Base-by-base conservation (phyloP, 2,888 invertebrate species). In the Trissolcus japonicus region DNA sequence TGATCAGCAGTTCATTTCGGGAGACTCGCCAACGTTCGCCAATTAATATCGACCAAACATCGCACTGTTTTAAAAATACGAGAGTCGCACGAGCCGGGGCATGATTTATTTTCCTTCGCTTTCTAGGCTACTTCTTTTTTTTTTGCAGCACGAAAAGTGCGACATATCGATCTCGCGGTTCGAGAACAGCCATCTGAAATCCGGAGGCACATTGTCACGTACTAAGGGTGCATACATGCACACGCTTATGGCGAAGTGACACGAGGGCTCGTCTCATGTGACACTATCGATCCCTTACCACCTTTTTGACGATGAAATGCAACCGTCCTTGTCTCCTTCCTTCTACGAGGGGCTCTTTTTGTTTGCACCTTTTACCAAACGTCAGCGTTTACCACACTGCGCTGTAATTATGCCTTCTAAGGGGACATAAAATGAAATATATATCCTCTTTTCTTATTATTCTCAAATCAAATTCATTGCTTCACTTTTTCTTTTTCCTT, bases 261-360 rank as follows among this genome's bases (percentile, higher is more conserved):
- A 73, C 73, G 60, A 73, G 72, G 63, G 68, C 60, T 77, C 83
- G 76, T 84, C 85, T 85, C 85, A 85, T 87, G 85, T 86, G 85
- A 84, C 84, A 82, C 83, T 87, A 88, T 88, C 85, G 87, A 88
- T 87, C 86, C 83, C 82, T 82, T 78, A 81, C 83, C 83, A 77
- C 81, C 72, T 78, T 67, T 54, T 75, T 83, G 82, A 82, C 83
- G 84, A 84, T 85, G 83, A 86, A 86, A 85, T 86, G 84, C 84
- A 86, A 82, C 83, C 82, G 53, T 67, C 82, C 6, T 65, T 14
- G n/a, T 46, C 13, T 72, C 25, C 13, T 50, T 48, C 53, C 43
- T 62, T 35, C 16, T 57, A 11, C 35, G 21, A 13, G 35, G 60
- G 7, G 21, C 21, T 50, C 19, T 60, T 57, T 57, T 62, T 57